Evolutionary conservation across 1,140 invertebrate species (phyloP), one percentile per base, ranked within the genome.

Genomic region (Aethina tumida): DNA sequence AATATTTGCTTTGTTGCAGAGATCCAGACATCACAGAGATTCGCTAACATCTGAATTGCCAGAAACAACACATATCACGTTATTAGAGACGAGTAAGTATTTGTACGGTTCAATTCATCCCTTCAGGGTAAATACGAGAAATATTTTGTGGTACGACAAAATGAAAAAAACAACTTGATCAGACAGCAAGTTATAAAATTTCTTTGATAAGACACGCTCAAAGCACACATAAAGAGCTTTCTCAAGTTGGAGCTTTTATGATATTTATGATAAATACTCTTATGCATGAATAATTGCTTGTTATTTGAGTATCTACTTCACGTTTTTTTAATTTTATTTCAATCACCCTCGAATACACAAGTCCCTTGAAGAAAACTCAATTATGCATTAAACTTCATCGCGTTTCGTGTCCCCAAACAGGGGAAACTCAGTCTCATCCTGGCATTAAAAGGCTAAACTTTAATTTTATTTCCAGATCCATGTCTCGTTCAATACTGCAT

Each of bases 401-500:
- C 10, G 2, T 5, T 35, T 25, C 7, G 2, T 13, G 13, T 10
- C 22, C 10, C 24, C 15, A 25, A 25, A 15, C 26, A 7, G 9
- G 7, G n/a, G 5, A n/a, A n/a, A n/a, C n/a, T n/a, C 29, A 7
- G 24, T 35, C 14, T 12, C 6, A 39, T 34, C n/a, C n/a, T 9
- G 12, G n/a, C 21, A 28, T 35, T 39, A 18, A n/a, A n/a, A n/a
- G n/a, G n/a, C n/a, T n/a, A n/a, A 18, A 36, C n/a, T 17, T 29
- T 9, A 26, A 16, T 42, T 17, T 40, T 44, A 20, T 38, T 62
- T 65, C 10, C 56, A 74, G 77, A 79, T 64, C 74, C 76, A 0
- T 81, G 79, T 52, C 53, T 71, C 17, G 65, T 69, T 5, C 71
- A 77, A 39, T 78, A 74, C 51, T 84, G 81, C 59, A 72, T 73